Evolutionary conservation across 1,140 invertebrate species (phyloP), one percentile per base, ranked within the genome.

Genomic region (Drosophila orosa): DNA sequence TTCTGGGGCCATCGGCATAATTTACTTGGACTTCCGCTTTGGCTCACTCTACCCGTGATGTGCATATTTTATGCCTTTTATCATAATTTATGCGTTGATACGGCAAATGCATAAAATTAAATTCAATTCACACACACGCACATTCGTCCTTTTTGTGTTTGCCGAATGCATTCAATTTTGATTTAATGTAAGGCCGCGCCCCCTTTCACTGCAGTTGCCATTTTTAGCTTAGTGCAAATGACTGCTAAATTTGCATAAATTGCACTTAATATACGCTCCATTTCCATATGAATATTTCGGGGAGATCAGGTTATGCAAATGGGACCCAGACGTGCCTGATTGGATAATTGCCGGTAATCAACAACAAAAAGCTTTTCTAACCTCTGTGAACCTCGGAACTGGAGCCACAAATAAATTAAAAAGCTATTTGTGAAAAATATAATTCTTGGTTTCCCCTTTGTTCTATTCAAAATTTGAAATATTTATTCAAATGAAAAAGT

Each of bases 41-140:
- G 74, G 66, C 63, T 76, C 60, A 65, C 60, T 61, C 42, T 5
- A 29, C 17, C 52, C 42, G 13, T 24, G 42, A 15, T 37, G 45
- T 74, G 48, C 69, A 78, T 82, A 82, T 82, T 82, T 82, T 82
- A 82, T 82, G 79, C 67, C 74, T 78, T 82, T 82, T 82, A 82
- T 82, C 79, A 82, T 82, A 82, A 82, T 82, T 82, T 82, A 82
- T 82, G 74, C 79, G 74, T 68, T 69, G 68, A 78, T 82, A 74
- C 63, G 44, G 79, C 79, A 82, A 82, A 82, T 78, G 79, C 79
- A 78, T 82, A 82, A 82, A 82, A 74, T 82, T 82, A 73, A 78
- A 81, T 81, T 82, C 74, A 82, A 81, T 81, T 78, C 74, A 62
- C 44, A 65, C 27, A 60, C 52, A 68, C 47, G 37, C 22, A 33